phyloP scores from a whole-genome alignment of 2,113 vertebrate species.

The Nycticryphes semicollaris region DNA sequence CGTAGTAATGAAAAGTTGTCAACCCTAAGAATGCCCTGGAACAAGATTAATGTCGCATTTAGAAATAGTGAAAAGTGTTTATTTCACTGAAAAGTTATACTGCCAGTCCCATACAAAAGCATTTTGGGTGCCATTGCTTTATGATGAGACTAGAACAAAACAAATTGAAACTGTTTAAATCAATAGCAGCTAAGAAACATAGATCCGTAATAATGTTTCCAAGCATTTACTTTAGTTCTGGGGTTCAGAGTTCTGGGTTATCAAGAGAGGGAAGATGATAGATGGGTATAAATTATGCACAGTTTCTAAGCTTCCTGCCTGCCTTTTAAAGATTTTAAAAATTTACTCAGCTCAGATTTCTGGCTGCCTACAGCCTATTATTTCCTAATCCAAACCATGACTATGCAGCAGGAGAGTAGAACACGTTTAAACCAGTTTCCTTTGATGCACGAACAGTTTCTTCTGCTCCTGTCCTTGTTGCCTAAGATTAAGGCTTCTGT shows the following conservation, averaged over 20 bases:
- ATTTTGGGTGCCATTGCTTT: neutral
- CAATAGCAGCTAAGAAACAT: neutral
- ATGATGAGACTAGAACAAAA: neutral
- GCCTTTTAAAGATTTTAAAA: slow-evolving; percentile 32
- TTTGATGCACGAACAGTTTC: neutral
- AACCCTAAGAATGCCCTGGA: neutral
- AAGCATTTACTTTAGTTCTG: neutral
- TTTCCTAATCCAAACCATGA: slow-evolving; percentile 48
- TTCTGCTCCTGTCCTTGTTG: neutral
- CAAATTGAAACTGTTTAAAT: slow-evolving; percentile 23
- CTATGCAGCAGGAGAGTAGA: neutral
- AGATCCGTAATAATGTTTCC: neutral
- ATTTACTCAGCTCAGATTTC: slow-evolving; percentile 30
- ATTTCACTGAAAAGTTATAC: neutral
- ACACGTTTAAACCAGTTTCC: slow-evolving; percentile 14
- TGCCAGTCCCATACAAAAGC: neutral
- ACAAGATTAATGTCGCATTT: neutral
- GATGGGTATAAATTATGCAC: slow-evolving; percentile 41
- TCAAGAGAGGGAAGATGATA: slow-evolving; percentile 19
- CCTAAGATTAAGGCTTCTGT: neutral
- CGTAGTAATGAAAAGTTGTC: neutral
- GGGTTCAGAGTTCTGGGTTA: neutral
- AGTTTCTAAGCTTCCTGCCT: slow-evolving; percentile 34
- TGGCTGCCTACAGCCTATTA: slow-evolving; percentile 30
- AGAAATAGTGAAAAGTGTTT: neutral